A percentile compares a stretch with the other conserved stretches of the same genome.
These are phyloP conservation scores for Sycophila texana DNA, from an alignment of 2,888 invertebrate species.

Conservation along the genomic window DNA sequence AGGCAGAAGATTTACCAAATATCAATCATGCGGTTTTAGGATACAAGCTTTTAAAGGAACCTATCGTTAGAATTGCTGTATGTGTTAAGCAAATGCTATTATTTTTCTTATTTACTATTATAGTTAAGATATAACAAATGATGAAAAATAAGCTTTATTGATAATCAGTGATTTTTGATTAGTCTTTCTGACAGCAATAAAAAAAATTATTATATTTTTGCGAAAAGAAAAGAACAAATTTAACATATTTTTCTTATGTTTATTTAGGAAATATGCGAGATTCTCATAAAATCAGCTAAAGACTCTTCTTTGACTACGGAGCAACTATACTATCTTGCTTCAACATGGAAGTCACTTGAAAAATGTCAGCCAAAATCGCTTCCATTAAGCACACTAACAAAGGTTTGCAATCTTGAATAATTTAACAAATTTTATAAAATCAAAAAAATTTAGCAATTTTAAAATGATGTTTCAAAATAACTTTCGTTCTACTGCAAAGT, in stretches of 20 bases:
- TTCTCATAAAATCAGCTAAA: constrained; percentile 70
- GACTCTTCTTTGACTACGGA: constrained; percentile 74
- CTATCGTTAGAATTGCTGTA: constrained; percentile 78
- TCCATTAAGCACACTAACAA: constrained; percentile 76
- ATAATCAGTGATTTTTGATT: constrained; percentile 69
- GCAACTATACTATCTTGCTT: constrained; percentile 81
- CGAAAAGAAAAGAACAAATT: not conserved
- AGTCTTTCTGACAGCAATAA: constrained; percentile 69
- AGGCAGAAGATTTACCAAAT: constrained; percentile 79
- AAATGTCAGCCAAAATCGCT: constrained; percentile 78
- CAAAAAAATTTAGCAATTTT: constrained; percentile 8
- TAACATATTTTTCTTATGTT: constrained; percentile 21
- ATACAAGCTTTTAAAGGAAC: constrained; percentile 81
- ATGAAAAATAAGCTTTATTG: constrained; percentile 61
- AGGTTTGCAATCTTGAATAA: constrained; percentile 65
- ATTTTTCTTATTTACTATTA: constrained; percentile 2
- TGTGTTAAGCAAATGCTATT: constrained; percentile 63
- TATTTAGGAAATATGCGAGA: constrained; percentile 76
- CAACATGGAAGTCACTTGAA: constrained; percentile 80
- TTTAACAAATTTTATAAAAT: constrained; percentile 42
- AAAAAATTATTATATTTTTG: not conserved
- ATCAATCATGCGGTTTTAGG: constrained; percentile 87
- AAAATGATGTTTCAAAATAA: constrained; percentile 66
- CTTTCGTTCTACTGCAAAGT: constrained; percentile 70
- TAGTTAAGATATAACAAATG: constrained; percentile 56